Evolutionary conservation across 2,113 vertebrate genomes (phyloP), one percentile per base, ranked within the genome.

Genomic region (Callithrix jacchus): DNA sequence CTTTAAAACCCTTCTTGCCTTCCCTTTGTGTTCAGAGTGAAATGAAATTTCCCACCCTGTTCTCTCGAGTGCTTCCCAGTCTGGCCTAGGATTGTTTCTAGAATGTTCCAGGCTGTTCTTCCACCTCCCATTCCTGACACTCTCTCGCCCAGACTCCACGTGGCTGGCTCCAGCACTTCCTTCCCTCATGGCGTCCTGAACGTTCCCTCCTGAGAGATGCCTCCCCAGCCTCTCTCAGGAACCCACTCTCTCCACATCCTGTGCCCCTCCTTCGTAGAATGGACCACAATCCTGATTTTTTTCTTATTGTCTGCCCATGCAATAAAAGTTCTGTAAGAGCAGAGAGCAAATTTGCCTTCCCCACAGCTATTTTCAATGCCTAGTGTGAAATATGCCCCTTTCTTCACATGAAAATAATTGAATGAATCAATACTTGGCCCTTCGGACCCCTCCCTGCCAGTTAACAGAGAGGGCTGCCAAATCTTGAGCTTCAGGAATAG

Each of bases 251-350:
- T 4, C 52, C 30, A 45, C 27, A 40, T 21, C 32, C 23, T 20
- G 3, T 16, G 0, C 16, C 13, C 8, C 45, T 37, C 37, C 68
- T 35, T 74, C 8, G 4, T 3, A 13, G 21, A 10, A 3, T 0
- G 8, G 14, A n/a, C 3, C 70, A 23, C 35, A 45, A 3, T 30
- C 40, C 20, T 13, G 21, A 30, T 30, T 30, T 77, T 77, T 58
- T 37, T 49, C 35, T 61, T 91, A 16, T 13, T 1, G 42, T 30
- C 74, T 47, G 27, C 18, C 23, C 8, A 27, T 9, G 45, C 42
- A 47, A 32, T 47, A 42, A 77, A 77, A 47, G 2, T 47, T 77
- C 74, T 45, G 27, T 7, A 40, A 74, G 40, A 25, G 10, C 20
- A 73, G 70, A 73, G 71, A 70, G 13, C 14, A 17, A 18, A 20